Evolutionary conservation across 1,140 invertebrate species (phyloP), one percentile per base, ranked within the genome.

Genomic region (Bombus picipes): DNA sequence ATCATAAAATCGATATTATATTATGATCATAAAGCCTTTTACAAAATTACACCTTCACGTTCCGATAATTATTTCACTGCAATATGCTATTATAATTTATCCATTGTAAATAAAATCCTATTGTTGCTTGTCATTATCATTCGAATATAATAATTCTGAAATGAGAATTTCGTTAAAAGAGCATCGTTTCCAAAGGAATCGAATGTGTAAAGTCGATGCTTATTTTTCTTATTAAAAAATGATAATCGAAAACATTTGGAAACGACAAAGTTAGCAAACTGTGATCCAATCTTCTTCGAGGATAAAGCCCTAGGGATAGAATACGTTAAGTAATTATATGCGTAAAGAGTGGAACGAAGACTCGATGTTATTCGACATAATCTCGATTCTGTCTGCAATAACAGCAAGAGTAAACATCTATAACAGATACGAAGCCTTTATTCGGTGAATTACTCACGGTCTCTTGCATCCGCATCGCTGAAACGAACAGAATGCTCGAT

Each of bases 341-440:
- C 32, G 13, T 28, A 12, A n/a, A n/a, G 59, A 4, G 4, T 3
- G 25, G 22, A 39, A 39, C 25, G 68, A 70, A 37, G 18, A 39
- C 25, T 70, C 34, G 9, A 12, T 70, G 34, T 25, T 12, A 37
- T 37, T 68, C 66, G 34, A 22, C 34, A 13, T 70, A 39, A 25
- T 70, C 37, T 43, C 37, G 15, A 41, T 6, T 6, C 70, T 1
- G 32, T 53, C 32, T 37, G 22, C 28, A 43, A 41, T 32, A 41
- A 34, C 32, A 57, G 39, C 39, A 83, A 6, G 25, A 32, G 43
- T 9, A 77, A 68, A 37, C 34, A 53, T 39, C n/a, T n/a, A 39
- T n/a, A 82, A 81, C 32, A 74, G 39, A 82, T 68, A 59, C 57
- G 32, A 13, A 83, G 57, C 37, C 18, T 78, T 78, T 83, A 41